These are phyloP conservation scores for Oscheius sp. DNA, from an alignment of 2,888 invertebrate genomes.

Conservation along the genomic window DNA sequence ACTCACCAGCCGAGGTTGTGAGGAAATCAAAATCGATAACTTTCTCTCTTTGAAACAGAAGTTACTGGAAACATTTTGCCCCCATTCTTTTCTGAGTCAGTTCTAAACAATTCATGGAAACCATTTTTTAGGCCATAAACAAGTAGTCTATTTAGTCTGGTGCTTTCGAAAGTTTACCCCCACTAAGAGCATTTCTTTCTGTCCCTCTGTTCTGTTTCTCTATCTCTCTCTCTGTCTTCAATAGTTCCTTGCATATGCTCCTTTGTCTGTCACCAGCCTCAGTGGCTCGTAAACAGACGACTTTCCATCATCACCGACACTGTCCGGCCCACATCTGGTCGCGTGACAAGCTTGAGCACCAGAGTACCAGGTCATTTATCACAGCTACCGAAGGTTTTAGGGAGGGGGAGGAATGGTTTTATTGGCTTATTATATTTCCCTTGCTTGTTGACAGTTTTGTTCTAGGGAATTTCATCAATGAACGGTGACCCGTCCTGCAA, in stretches of 20 bases:
- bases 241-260: not conserved
- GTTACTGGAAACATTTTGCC: too few species aligned
- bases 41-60: too few species aligned
- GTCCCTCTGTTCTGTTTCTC: not conserved
- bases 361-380: too few species aligned
- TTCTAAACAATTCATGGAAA: not conserved
- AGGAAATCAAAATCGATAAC: not conserved
- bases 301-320: too few species aligned
- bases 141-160: not conserved
- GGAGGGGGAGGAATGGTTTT: not conserved
- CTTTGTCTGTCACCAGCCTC: not conserved
- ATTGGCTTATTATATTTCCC: too few species aligned
- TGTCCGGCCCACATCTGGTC: too few species aligned
- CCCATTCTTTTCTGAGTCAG: not conserved
- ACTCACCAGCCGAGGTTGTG: not conserved
- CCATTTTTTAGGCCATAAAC: not conserved
- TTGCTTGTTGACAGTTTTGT: not conserved
- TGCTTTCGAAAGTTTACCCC: too few species aligned
- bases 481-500: slow-evolving; percentile 29
- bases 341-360: too few species aligned
- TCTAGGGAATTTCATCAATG: slow-evolving; percentile 2
- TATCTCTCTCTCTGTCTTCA: not conserved
- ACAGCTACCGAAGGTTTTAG: too few species aligned
- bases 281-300: too few species aligned
- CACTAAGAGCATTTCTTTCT: not conserved